Conservation (phyloP, 2,797 vertebrate species). For the Limosa lapponica region DNA sequence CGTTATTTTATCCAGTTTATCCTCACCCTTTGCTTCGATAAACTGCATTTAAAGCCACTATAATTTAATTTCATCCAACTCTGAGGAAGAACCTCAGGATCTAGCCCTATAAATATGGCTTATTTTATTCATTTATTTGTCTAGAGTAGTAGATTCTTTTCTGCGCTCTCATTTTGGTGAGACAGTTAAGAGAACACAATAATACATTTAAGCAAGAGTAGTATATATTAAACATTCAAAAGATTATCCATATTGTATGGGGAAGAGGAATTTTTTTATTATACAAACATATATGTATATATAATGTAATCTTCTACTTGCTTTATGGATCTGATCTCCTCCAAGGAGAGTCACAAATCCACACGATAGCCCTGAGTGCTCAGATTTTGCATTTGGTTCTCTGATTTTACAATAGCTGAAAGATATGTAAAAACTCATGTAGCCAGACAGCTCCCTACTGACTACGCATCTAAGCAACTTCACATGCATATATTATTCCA, state of each 20-base stretch:
- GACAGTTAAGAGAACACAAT: background rate
- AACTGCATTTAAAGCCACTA: background rate
- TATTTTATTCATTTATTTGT: background rate
- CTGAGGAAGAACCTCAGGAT: background rate
- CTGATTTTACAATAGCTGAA: slow-evolving; percentile 61
- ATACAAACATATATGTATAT: slow-evolving; percentile 52
- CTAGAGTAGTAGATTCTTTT: background rate
- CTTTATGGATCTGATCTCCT: slow-evolving; percentile 47
- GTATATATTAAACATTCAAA: background rate
- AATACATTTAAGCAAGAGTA: background rate
- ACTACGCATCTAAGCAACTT: slow-evolving; percentile 53
- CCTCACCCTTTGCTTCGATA: background rate
- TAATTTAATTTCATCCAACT: background rate
- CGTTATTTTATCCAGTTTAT: background rate
- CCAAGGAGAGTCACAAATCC: slow-evolving; percentile 64
- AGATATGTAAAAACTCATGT: slow-evolving; percentile 59
- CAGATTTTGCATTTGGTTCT: slow-evolving; percentile 56
- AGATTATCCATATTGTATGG: background rate
- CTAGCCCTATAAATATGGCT: background rate
- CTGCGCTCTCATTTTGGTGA: background rate
- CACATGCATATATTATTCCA: slow-evolving; percentile 67
- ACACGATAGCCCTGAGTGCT: slow-evolving; percentile 45
- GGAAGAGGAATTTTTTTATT: slow-evolving; percentile 39
- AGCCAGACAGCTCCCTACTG: slow-evolving; percentile 65
- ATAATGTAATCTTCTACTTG: slow-evolving; percentile 31